phyloP scores from a whole-genome alignment of 2,797 vertebrate genomes.

The Pantherophis vulpinus region DNA sequence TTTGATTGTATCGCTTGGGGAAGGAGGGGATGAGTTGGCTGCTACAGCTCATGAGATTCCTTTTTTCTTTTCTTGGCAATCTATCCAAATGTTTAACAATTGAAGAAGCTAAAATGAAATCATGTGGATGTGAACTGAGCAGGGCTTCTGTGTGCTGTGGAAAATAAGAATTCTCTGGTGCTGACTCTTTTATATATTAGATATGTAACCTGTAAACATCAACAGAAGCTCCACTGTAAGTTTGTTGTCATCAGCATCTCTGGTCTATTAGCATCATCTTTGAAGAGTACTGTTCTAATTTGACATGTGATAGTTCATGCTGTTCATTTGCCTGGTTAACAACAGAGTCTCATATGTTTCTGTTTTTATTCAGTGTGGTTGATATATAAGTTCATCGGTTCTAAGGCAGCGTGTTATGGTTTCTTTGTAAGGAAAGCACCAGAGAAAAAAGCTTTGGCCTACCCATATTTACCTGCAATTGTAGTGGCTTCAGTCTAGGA shows the following conservation, averaged over 20 bases:
- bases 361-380: background rate
- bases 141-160: constrained; percentile 16
- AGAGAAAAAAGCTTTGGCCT: background rate
- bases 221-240: background rate
- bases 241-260: background rate
- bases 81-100: background rate
- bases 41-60: background rate
- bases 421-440: background rate
- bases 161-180: constrained; percentile 18
- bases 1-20: background rate
- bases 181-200: background rate
- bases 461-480: background rate
- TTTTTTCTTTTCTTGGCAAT: background rate
- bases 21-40: background rate
- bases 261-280: background rate
- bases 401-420: background rate
- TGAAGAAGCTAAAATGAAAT: background rate
- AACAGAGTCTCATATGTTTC: background rate
- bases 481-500: background rate
- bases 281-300: background rate
- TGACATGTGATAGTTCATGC: background rate
- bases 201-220: background rate
- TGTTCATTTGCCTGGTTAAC: background rate
- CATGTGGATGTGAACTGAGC: constrained; percentile 21
- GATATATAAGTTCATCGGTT: background rate